phyloP scores from a whole-genome alignment of 2,888 invertebrate species.

The Andrena flavipes region DNA sequence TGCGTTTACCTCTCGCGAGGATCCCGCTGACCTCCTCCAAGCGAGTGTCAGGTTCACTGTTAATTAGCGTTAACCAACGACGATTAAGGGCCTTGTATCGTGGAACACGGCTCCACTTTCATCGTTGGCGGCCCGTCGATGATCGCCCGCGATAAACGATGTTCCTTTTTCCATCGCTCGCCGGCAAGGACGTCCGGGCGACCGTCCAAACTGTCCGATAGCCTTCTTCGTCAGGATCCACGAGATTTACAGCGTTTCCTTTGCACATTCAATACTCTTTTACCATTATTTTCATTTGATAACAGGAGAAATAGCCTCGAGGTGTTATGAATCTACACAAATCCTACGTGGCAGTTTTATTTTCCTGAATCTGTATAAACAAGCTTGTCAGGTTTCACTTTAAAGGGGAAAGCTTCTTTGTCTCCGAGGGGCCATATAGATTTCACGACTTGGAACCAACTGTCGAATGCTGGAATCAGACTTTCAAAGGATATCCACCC shows the following conservation, averaged over 20 bases:
- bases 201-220: neutral
- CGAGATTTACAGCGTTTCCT: too few relatives aligned
- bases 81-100: neutral
- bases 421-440: too few relatives aligned
- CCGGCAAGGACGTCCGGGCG: neutral
- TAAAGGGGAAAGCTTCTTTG: too few relatives aligned
- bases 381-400: too few relatives aligned
- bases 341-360: too few relatives aligned
- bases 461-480: neutral
- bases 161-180: neutral
- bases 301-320: too few relatives aligned
- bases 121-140: neutral
- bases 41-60: slow-evolving; percentile 35
- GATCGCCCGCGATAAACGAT: neutral
- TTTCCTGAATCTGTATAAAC: too few relatives aligned
- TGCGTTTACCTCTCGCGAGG: slow-evolving; percentile 37
- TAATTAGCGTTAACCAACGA: slow-evolving; percentile 46
- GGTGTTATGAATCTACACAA: too few relatives aligned
- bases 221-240: neutral
- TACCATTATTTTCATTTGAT: too few relatives aligned
- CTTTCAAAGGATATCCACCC: neutral
- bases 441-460: neutral
- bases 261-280: too few relatives aligned
- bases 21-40: slow-evolving; percentile 22
- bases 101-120: slow-evolving; percentile 13